phyloP scores from a whole-genome alignment of 2,888 invertebrate species.

The Luperina nickerlii region DNA sequence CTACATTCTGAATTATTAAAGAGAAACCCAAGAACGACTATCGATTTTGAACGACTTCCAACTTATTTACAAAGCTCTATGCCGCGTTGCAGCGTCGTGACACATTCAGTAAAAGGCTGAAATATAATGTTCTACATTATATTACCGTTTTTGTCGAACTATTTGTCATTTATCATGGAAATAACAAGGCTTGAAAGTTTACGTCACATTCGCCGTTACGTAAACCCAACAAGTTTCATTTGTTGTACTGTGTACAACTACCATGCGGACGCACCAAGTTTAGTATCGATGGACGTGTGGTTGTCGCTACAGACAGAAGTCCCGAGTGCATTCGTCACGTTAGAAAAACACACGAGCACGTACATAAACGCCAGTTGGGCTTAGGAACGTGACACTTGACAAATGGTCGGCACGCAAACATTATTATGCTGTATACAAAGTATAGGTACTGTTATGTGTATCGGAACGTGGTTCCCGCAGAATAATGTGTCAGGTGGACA shows the following conservation, averaged over 20 bases:
- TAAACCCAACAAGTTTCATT: constrained; percentile 19
- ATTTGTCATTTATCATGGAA: constrained; percentile 16
- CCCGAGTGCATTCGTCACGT: constrained; percentile 35
- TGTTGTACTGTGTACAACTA: constrained; percentile 13
- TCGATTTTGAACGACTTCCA: constrained; percentile 47
- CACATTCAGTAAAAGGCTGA: neutral
- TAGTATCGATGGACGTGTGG: neutral
- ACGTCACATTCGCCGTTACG: constrained; percentile 38
- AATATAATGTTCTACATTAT: neutral
- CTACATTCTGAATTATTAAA: neutral
- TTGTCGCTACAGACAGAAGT: neutral
- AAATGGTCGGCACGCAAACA: constrained; percentile 38
- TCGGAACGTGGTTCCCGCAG: too few species aligned
- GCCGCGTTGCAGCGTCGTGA: neutral
- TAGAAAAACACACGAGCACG: constrained; percentile 30
- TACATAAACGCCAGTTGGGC: constrained; percentile 7
- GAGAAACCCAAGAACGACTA: constrained; percentile 5
- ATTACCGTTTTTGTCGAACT: neutral
- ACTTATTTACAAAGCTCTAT: neutral
- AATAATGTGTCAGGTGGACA: too few species aligned
- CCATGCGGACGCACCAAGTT: neutral
- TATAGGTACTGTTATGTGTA: too few species aligned
- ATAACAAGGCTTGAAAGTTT: constrained; percentile 20
- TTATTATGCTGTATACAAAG: constrained; percentile 20
- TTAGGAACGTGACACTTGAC: constrained; percentile 27